Percentiles rank a stretch among this genome's conserved stretches.
phyloP scores from a whole-genome alignment of 2,888 invertebrate species.

The Leucoma salicis region DNA sequence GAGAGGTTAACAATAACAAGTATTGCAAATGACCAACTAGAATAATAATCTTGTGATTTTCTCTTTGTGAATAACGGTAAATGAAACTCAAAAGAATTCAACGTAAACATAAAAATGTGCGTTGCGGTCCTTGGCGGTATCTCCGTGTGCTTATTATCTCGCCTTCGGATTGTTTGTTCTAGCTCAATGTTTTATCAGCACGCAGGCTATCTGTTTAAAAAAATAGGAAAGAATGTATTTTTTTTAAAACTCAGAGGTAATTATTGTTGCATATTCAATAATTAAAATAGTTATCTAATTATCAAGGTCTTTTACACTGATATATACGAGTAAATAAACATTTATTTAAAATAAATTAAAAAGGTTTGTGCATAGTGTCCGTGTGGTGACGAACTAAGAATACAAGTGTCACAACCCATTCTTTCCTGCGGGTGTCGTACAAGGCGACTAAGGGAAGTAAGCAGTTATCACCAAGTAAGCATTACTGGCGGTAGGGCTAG shows the following conservation, averaged over 20 bases:
- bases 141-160: constrained; percentile 49
- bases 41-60: background rate
- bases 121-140: constrained; percentile 28
- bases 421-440: too few species aligned
- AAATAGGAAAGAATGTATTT: constrained; percentile 48
- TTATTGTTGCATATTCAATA: constrained; percentile 29
- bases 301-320: too few species aligned
- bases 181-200: constrained; percentile 57
- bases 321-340: too few species aligned
- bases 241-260: constrained; percentile 41
- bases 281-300: too few species aligned
- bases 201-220: constrained; percentile 43
- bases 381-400: too few species aligned
- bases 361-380: too few species aligned
- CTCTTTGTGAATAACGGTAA: constrained; percentile 9
- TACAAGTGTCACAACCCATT: too few species aligned
- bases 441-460: too few species aligned
- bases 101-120: constrained; percentile 20
- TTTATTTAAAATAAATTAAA: too few species aligned
- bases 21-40: background rate
- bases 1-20: too few species aligned
- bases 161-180: constrained; percentile 52
- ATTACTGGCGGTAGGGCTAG: too few species aligned
- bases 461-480: too few species aligned
- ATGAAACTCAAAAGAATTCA: constrained; percentile 18